phyloP scores from a whole-genome alignment of 2,888 invertebrate species.

The Dysmachus trigonus region DNA sequence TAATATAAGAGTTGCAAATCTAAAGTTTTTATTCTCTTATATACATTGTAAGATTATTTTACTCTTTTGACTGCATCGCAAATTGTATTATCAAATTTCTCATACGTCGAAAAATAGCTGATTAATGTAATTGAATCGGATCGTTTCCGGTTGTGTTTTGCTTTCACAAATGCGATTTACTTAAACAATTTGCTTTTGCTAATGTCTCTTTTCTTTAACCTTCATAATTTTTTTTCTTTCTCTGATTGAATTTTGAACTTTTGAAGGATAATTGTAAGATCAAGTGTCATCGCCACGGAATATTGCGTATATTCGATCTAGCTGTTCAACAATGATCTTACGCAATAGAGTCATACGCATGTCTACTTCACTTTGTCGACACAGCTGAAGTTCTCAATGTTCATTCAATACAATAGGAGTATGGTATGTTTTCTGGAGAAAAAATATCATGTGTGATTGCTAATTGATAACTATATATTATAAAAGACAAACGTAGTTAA shows the following conservation, averaged over 20 bases:
- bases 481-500: neutral
- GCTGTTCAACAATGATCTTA: neutral
- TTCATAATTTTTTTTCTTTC: neutral
- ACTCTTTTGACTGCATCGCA: too few relatives aligned
- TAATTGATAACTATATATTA: neutral
- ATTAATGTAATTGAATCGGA: neutral
- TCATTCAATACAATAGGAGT: neutral
- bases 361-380: neutral
- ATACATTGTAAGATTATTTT: too few relatives aligned
- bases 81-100: neutral
- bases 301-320: neutral
- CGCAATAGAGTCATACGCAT: neutral
- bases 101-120: neutral
- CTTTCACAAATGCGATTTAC: neutral
- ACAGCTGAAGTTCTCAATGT: neutral
- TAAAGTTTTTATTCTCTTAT: too few relatives aligned
- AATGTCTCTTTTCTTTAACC: neutral
- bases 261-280: neutral
- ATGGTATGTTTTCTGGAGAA: too few relatives aligned
- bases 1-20: too few relatives aligned
- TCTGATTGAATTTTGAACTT: neutral
- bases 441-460: neutral
- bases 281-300: neutral
- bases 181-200: neutral
- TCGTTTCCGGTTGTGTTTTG: neutral